Evolutionary conservation across 2,113 vertebrate genomes (phyloP), one percentile per base, ranked within the genome.

Genomic region (Camelus dromedarius): DNA sequence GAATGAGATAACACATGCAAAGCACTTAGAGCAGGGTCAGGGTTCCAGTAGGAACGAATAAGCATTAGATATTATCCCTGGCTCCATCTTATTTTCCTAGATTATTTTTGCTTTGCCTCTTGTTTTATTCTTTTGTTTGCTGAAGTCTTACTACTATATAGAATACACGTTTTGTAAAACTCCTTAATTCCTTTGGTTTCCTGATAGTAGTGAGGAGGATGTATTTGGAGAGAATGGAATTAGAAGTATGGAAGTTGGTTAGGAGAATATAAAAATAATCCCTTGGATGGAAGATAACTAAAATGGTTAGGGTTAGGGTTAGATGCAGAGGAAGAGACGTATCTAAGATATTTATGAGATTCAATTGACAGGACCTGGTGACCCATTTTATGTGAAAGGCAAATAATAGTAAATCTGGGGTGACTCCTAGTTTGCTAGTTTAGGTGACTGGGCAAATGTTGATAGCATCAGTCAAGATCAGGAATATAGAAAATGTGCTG

Each of bases 331-430:
- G 75, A 87, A 89, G 46, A 90, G 19, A 76, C 30, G 2, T 87
- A 60, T n/a, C 54, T 60, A 22, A 75, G 46, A n/a, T 79, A 38
- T 64, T 60, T 88, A 22, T 80, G 64, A 95, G 76, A 80, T 28
- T 52, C 48, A 91, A 60, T 91, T 72, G 60, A 67, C 11, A 77
- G 75, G 89, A 50, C 19, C 52, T 16, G 12, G 62, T 50, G 85
- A 85, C n/a, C 48, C 22, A 62, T 62, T 91, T 82, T 69, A 46
- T 12, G 20, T 70, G 54, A 89, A 96, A 77, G 48, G 18, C 54
- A 96, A 97, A 58, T 86, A 66, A 76, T 6, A 81, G 38, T 32
- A 77, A 93, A 86, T 54, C 32, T 54, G 26, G 58, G 76, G 22
- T 58, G 46, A 85, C 10, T 79, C 24, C 32, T 38, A 60, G 5